phyloP scores from a whole-genome alignment of 2,888 invertebrate genomes.

The Eutolmus rufibarbis region DNA sequence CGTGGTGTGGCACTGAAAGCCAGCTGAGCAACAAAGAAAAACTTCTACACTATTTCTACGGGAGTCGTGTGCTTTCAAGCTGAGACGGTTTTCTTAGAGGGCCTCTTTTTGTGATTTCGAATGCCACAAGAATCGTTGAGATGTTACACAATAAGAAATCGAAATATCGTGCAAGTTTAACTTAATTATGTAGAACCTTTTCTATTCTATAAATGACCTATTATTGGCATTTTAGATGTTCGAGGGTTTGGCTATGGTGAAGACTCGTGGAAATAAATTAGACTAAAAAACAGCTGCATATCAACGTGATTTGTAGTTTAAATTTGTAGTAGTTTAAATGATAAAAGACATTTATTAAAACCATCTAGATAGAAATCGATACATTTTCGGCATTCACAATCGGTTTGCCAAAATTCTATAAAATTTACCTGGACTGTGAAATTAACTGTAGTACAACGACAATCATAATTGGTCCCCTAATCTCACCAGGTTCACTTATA shows the following conservation, averaged over 20 bases:
- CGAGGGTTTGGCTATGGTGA: neutral
- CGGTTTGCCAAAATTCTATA: no score
- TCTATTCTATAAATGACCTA: neutral
- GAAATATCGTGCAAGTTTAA: neutral
- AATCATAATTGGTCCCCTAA: neutral
- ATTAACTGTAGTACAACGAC: no score
- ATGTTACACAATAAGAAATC: neutral
- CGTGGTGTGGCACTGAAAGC: neutral
- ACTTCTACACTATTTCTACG: neutral
- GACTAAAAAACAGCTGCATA: neutral
- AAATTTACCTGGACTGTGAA: no score
- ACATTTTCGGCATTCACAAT: no score
- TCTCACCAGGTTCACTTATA: no score
- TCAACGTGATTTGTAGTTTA: neutral
- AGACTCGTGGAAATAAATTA: neutral
- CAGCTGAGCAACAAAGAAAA: neutral
- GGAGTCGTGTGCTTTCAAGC: neutral
- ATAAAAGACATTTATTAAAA: no score
- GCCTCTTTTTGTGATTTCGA: neutral
- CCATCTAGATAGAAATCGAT: no score
- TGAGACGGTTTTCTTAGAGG: neutral
- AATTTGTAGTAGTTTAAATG: no score
- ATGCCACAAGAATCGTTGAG: neutral
- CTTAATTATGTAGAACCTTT: neutral
- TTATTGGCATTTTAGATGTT: neutral